Evolutionary conservation across 2,113 vertebrate species (phyloP).

Genomic region (Ceyx margarethae): DNA sequence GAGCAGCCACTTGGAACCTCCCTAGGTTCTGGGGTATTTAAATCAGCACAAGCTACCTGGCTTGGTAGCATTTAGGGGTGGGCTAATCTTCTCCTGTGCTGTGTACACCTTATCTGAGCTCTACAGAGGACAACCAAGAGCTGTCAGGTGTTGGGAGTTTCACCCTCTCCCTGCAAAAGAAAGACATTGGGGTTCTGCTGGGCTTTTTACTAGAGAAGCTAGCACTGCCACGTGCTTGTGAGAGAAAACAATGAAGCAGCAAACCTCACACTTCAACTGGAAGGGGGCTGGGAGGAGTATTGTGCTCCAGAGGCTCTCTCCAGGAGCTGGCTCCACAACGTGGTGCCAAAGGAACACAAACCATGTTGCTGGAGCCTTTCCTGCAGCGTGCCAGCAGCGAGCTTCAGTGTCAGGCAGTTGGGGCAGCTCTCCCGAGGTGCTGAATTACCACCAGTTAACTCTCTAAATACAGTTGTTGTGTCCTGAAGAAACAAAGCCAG

Average conservation of each 20-base stretch:
- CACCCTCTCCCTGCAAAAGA: neutral
- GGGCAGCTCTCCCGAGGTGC: neutral
- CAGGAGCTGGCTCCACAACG: neutral
- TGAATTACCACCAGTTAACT: conserved; percentile 6
- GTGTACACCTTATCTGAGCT: neutral
- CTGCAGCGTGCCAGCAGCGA: neutral
- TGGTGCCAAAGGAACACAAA: neutral
- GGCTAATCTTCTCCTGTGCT: neutral
- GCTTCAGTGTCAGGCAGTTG: neutral
- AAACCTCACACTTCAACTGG: neutral
- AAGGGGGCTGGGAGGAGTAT: neutral
- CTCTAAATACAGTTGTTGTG: neutral
- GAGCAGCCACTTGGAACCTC: neutral
- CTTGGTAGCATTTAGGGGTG: neutral
- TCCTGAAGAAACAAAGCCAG: conserved; percentile 29
- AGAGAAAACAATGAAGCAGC: neutral
- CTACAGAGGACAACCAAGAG: neutral
- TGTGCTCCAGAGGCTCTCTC: neutral
- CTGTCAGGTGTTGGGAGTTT: neutral
- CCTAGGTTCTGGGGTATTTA: neutral
- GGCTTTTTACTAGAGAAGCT: neutral
- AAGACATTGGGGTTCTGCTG: neutral
- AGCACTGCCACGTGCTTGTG: too few relatives aligned
- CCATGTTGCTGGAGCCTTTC: neutral
- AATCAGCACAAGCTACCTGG: neutral